Conservation (phyloP, 2,113 vertebrate species). For the Zosterops lateralis region DNA sequence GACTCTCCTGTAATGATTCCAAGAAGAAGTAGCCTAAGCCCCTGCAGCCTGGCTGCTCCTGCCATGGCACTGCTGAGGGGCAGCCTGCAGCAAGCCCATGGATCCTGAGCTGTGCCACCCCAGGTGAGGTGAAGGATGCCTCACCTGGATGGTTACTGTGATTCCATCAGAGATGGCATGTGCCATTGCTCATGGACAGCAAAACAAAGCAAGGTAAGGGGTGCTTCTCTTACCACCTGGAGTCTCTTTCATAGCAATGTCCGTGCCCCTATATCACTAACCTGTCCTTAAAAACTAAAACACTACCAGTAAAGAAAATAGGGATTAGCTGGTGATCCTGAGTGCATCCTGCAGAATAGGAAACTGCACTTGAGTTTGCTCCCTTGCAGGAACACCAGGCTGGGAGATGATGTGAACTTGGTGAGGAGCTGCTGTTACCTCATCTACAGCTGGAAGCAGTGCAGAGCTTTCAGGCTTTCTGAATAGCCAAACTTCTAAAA, state of each 20-base stretch:
- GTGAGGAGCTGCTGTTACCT: background rate
- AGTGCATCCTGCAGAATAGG: background rate
- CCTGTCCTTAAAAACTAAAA: background rate
- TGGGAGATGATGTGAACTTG: background rate
- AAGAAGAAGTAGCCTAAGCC: background rate
- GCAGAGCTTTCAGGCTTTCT: background rate
- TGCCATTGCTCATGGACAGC: background rate
- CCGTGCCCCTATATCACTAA: background rate
- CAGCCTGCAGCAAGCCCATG: background rate
- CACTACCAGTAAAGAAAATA: background rate
- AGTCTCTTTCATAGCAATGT: background rate
- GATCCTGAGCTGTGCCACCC: background rate
- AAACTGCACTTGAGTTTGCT: background rate
- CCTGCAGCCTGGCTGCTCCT: background rate
- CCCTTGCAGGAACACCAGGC: background rate
- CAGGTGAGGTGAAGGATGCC: background rate
- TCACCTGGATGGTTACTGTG: background rate
- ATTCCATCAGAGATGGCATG: accelerated
- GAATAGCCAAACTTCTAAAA: background rate
- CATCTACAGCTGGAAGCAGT: background rate
- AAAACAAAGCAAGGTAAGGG: background rate
- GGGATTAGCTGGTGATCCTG: background rate
- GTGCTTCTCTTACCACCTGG: background rate
- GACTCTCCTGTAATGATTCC: background rate
- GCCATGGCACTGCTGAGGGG: background rate